These are phyloP conservation scores for Typhlichthys eigenmanni DNA, from an alignment of 2,797 vertebrate species.

Conservation along the genomic window DNA sequence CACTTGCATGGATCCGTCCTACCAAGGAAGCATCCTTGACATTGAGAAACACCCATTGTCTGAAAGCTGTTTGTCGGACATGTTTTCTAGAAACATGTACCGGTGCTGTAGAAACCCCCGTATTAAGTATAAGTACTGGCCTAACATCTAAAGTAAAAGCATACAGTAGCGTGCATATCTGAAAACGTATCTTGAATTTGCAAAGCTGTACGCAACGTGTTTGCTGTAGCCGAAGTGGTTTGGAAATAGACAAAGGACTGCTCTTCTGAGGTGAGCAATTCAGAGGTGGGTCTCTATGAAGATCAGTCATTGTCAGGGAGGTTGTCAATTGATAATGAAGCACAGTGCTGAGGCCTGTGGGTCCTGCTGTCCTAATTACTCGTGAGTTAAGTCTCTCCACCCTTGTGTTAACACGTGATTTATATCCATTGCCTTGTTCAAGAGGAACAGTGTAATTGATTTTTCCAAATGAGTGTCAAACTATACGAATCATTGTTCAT, in stretches of 20 bases:
- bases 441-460: constrained; percentile 88
- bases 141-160: neutral
- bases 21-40: too few species aligned
- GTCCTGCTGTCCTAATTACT: constrained; percentile 89
- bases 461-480: constrained; percentile 90
- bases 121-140: too few species aligned
- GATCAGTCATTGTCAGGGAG: constrained; percentile 83
- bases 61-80: too few species aligned
- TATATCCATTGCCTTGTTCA: constrained; percentile 87
- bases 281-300: constrained; percentile 55
- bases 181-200: constrained; percentile 52
- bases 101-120: too few species aligned
- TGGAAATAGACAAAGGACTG: constrained; percentile 58
- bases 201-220: constrained; percentile 34
- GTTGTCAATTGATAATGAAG: constrained; percentile 87
- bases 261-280: constrained; percentile 58
- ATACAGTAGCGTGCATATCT: constrained; percentile 16
- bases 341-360: constrained; percentile 79
- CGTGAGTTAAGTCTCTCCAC: constrained; percentile 81
- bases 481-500: constrained; percentile 85
- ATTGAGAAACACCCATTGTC: too few species aligned
- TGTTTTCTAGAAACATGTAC: too few species aligned
- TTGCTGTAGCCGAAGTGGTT: constrained; percentile 30
- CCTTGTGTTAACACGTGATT: constrained; percentile 94
- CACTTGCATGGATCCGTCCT: too few species aligned